Conservation (phyloP, 2,797 vertebrate genomes). For the Macropus fuliginosus region DNA sequence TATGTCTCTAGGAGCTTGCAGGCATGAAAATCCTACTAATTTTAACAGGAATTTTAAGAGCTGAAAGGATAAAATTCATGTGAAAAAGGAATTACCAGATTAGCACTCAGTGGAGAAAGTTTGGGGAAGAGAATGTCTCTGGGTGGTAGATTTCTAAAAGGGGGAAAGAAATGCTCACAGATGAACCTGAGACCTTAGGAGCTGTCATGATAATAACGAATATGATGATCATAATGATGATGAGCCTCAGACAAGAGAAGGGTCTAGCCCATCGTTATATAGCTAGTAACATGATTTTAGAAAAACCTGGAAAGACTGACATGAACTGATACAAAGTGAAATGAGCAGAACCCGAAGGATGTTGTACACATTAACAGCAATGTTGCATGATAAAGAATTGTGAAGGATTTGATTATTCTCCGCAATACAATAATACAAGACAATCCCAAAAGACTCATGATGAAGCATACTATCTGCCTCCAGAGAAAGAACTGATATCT, state of each 20-base stretch:
- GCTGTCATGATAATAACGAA: not conserved
- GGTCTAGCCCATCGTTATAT: not conserved
- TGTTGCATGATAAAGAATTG: not conserved
- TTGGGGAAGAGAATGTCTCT: not conserved
- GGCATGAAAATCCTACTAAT: constrained; percentile 63
- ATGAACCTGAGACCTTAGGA: not conserved
- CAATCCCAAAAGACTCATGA: not conserved
- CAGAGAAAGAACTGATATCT: not conserved
- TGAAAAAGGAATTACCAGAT: constrained; percentile 66
- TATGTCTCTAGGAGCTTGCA: constrained; percentile 55
- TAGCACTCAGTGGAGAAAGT: constrained; percentile 3
- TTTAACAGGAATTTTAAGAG: constrained; percentile 62
- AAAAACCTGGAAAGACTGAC: not conserved
- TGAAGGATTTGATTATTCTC: not conserved
- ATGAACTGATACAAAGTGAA: not conserved
- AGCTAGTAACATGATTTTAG: not conserved
- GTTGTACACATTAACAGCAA: not conserved
- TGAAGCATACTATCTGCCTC: not conserved
- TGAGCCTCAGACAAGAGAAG: not conserved
- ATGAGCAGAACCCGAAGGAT: not conserved
- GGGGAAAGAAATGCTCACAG: not conserved
- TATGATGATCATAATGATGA: not conserved
- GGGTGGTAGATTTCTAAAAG: not conserved
- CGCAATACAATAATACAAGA: not conserved
- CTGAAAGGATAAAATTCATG: constrained; percentile 63